Percentiles rank a stretch among this genome's conserved stretches.
These are phyloP conservation scores for Calidris pugnax DNA, from an alignment of 2,113 vertebrate species.

Conservation along the genomic window DNA sequence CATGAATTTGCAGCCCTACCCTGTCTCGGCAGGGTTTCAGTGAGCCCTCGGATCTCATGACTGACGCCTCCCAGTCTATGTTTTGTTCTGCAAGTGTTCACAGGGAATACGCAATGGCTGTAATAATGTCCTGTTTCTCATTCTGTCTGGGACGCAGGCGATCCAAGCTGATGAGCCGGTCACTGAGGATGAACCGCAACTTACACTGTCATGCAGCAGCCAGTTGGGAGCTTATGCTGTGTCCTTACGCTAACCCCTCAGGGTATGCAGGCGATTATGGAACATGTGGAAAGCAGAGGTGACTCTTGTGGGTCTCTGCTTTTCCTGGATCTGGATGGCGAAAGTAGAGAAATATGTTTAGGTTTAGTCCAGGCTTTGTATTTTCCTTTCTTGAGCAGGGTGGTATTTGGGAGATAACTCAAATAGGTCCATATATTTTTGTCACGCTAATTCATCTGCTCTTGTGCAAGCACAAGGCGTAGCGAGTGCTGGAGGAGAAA, in stretches of 20 bases:
- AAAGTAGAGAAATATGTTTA: background rate
- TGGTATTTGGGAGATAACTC: background rate
- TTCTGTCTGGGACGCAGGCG: background rate
- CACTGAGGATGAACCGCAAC: background rate
- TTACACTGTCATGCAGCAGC: background rate
- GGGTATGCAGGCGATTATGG: background rate
- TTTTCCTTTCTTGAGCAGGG: background rate
- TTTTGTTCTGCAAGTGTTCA: background rate
- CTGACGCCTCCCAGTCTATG: background rate
- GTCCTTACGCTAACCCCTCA: background rate
- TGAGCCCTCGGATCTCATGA: background rate
- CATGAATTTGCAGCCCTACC: background rate
- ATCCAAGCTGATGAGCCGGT: background rate
- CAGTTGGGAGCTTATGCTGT: background rate
- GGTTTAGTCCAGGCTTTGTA: background rate
- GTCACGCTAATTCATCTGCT: background rate
- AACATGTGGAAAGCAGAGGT: conserved; percentile 13
- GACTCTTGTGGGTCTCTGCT: background rate
- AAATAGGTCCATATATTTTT: background rate
- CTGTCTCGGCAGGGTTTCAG: background rate
- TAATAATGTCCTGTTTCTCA: background rate
- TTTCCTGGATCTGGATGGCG: background rate
- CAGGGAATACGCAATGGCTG: background rate
- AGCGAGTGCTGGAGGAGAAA: background rate
- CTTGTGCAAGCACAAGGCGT: background rate